These are phyloP conservation scores for Bimastos eiseni DNA, from an alignment of 2,888 invertebrate species.

Conservation along the genomic window DNA sequence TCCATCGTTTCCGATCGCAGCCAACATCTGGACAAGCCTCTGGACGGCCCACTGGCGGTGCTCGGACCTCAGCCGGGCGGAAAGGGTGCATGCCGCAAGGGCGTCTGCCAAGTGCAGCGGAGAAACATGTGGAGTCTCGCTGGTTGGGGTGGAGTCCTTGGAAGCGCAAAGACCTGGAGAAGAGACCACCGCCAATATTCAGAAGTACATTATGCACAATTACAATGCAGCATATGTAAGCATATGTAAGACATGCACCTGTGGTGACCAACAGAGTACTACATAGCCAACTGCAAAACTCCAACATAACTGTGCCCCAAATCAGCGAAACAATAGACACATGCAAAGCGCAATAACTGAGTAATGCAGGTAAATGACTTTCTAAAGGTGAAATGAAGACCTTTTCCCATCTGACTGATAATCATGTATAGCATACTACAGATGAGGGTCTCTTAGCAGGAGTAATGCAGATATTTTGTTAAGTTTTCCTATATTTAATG, in stretches of 20 bases:
- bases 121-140: constrained; percentile 44
- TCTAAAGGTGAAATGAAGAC: no score
- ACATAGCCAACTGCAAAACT: no score
- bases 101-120: constrained; percentile 69
- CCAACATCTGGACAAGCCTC: constrained; percentile 64
- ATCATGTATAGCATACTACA: no score
- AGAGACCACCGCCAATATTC: neutral
- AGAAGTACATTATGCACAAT: neutral
- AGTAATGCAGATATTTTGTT: neutral
- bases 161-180: neutral
- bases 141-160: neutral
- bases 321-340: no score
- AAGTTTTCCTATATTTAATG: no score
- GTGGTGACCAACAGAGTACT: neutral
- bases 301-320: neutral
- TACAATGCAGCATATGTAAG: no score
- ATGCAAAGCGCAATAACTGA: no score
- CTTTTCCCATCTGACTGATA: no score
- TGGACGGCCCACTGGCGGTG: constrained; percentile 70
- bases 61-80: constrained; percentile 65
- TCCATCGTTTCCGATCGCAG: constrained; percentile 27
- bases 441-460: no score
- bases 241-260: neutral
- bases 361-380: no score
- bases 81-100: constrained; percentile 68